A percentile compares a stretch with the other conserved stretches of the same genome.
phyloP scores from a whole-genome alignment of 2,888 invertebrate genomes.

The Cheilosia urbana region DNA sequence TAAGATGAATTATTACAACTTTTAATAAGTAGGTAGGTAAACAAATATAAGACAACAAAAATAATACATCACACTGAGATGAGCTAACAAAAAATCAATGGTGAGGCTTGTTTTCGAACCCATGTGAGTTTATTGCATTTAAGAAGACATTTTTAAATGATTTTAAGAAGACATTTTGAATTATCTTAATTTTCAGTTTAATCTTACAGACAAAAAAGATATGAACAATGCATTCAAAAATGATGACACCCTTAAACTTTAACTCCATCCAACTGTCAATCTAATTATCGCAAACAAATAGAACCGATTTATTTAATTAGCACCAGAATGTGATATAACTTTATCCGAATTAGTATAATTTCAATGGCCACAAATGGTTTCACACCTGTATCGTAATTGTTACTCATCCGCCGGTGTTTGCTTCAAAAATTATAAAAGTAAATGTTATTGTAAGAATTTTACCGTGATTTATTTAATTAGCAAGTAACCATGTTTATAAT shows the following conservation, averaged over 20 bases:
- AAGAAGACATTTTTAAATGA: no score
- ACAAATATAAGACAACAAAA: no score
- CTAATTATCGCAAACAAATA: neutral
- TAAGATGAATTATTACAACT: no score
- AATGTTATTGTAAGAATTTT: neutral
- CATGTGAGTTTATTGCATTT: no score
- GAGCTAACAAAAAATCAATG: no score
- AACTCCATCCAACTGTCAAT: neutral
- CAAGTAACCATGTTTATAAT: conserved; percentile 12
- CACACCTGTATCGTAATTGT: conserved; percentile 32
- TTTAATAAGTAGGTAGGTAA: no score
- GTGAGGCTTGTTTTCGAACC: no score
- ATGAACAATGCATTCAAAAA: neutral
- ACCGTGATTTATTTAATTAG: conserved; percentile 12
- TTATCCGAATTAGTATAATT: conserved; percentile 19
- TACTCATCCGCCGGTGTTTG: conserved; percentile 10
- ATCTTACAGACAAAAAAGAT: neutral
- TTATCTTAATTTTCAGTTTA: no score
- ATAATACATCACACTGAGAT: no score
- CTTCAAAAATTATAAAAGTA: conserved; percentile 4
- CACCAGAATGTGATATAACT: neutral
- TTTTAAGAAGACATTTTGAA: no score
- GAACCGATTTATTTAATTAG: neutral
- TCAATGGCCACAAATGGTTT: conserved; percentile 25
- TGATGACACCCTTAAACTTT: neutral